These are phyloP conservation scores for Stenchaetothrips biformis DNA, from an alignment of 2,888 invertebrate species.

Conservation along the genomic window DNA sequence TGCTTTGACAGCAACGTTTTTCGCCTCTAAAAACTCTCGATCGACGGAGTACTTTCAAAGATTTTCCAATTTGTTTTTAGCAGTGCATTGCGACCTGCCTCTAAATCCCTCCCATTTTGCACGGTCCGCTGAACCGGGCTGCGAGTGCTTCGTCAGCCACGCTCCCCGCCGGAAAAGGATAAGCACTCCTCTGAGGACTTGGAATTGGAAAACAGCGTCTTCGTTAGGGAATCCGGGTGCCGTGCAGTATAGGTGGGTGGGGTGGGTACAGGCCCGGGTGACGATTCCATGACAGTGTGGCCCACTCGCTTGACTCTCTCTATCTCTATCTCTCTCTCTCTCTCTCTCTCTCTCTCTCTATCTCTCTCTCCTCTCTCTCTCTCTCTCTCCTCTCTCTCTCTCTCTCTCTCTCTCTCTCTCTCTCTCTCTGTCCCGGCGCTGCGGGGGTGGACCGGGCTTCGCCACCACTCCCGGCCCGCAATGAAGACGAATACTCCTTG, in stretches of 20 bases:
- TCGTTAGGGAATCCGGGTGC: no score
- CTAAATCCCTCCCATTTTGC: not conserved
- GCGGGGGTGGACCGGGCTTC: not conserved
- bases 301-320: not conserved
- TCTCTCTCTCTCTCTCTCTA: not conserved
- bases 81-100: no score
- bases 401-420: not conserved
- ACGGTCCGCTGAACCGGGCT: not conserved
- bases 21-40: no score
- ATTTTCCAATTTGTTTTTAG: no score
- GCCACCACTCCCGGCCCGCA: not conserved
- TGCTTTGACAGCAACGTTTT: no score
- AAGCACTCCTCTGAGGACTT: no score
- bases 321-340: not conserved
- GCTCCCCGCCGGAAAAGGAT: not conserved
- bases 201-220: no score
- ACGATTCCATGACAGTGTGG: no score
- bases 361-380: no score
- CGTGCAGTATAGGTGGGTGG: no score
- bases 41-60: no score
- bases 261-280: no score
- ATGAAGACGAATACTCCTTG: not conserved
- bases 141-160: not conserved
- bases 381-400: not conserved
- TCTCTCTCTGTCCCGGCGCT: not conserved